Percentiles rank a stretch among this genome's conserved stretches.
These are phyloP conservation scores for Tanypteryx hageni DNA, from an alignment of 2,888 invertebrate genomes.

Conservation along the genomic window DNA sequence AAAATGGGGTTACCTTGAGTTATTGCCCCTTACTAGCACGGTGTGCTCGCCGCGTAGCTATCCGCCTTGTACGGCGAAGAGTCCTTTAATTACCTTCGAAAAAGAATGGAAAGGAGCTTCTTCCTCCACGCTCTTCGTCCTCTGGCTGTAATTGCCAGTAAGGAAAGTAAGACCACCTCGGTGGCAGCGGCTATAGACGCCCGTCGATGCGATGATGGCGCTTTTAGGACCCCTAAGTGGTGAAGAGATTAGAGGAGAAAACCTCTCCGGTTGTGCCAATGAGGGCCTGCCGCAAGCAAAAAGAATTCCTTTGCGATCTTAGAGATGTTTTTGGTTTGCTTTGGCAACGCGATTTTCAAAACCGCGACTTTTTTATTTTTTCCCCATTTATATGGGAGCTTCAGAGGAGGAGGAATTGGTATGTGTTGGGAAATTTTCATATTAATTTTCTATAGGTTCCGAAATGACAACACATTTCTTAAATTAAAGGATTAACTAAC, in stretches of 20 bases:
- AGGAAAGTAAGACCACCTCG: conserved; percentile 23
- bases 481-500: too few species aligned
- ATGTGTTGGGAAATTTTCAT: too few species aligned
- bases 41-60: conserved; percentile 30
- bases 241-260: conserved; percentile 51
- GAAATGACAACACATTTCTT: too few species aligned
- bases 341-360: too few species aligned
- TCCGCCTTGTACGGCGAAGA: conserved; percentile 20
- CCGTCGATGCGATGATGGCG: conserved; percentile 51
- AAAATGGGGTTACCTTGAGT: conserved; percentile 60
- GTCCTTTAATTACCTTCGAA: conserved; percentile 57
- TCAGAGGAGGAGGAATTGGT: too few species aligned
- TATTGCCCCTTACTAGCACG: conserved; percentile 38
- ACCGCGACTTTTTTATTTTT: too few species aligned
- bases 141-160: conserved; percentile 58
- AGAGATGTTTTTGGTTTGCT: too few species aligned
- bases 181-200: conserved; percentile 17
- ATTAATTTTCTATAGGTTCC: too few species aligned
- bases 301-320: too few species aligned
- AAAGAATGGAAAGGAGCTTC: conserved; percentile 34
- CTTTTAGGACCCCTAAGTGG: conserved; percentile 44
- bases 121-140: conserved; percentile 5
- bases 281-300: not conserved
- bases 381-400: too few species aligned
- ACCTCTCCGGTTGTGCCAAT: not conserved